Percentiles rank a stretch among this genome's conserved stretches.
These are phyloP conservation scores for Paradoxurus hermaphroditus DNA, from an alignment of 2,113 vertebrate genomes.

Conservation along the genomic window DNA sequence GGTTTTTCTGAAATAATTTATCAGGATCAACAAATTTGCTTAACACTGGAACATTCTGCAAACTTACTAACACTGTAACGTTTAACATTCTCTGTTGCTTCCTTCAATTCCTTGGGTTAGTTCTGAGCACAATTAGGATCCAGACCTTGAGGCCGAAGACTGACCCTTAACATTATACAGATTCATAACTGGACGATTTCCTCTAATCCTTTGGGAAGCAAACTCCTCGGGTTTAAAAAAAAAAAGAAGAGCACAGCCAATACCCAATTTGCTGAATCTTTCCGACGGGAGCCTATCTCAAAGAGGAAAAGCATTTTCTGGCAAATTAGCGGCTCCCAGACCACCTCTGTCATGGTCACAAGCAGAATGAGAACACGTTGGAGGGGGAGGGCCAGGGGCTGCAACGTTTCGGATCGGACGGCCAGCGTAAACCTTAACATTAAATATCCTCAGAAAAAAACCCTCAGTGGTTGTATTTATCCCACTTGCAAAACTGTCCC, in stretches of 20 bases:
- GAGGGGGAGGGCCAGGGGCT: background rate
- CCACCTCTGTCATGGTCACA: background rate
- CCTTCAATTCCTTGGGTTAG: background rate
- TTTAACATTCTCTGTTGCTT: background rate
- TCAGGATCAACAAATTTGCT: background rate
- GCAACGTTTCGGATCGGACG: background rate
- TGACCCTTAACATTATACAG: slow-evolving; percentile 15
- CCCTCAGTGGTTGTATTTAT: slow-evolving; percentile 47
- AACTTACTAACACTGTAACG: background rate
- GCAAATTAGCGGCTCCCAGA: background rate
- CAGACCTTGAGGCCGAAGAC: slow-evolving; percentile 7
- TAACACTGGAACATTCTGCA: background rate
- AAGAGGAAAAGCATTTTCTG: background rate
- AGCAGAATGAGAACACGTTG: background rate
- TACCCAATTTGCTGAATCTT: background rate
- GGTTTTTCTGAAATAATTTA: background rate
- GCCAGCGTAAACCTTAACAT: background rate
- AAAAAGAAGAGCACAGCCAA: background rate
- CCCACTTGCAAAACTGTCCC: slow-evolving; percentile 41
- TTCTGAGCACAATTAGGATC: background rate
- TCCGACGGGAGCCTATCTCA: background rate
- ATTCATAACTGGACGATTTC: background rate
- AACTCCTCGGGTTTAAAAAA: background rate
- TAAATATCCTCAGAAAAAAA: background rate
- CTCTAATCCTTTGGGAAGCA: slow-evolving; percentile 42